Evolutionary conservation across 2,888 invertebrate genomes (phyloP), one percentile per base, ranked within the genome.

Genomic region (Lissocephala sabroskyi): DNA sequence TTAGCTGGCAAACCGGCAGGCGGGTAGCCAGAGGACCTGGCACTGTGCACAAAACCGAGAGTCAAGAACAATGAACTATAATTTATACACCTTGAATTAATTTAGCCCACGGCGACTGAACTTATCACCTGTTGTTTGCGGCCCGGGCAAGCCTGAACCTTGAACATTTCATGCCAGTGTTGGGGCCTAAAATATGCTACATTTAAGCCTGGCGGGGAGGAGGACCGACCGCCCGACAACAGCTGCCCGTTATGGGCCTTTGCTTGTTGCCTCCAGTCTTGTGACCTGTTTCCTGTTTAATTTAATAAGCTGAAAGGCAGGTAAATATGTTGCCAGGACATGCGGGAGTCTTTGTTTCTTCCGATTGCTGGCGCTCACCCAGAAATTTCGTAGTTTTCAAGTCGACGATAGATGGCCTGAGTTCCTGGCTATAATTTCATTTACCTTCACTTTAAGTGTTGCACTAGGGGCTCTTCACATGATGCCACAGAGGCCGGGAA

Each of bases 71-170:
- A 71, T 63, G 63, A 61, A 52, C 61, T 52, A 63, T 75, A 71
- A 71, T 71, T 71, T 71, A 75, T 68, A 59, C 64, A 61, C 54
- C 54, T 57, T 47, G 62, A 62, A 65, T 75, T 71, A 64, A 68
- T 65, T 64, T 60, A 51, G 51, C 54, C 49, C 40, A 51, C 42
- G 52, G 53, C 52, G 64, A 51, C 46, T 39, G 33, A 67, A 63
- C 59, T 67, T 71, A 71, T 71, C 67, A 63, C 65, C 67, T 71
- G 65, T 48, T 54, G 40, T 23, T 23, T 23, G 23, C 23, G n/a
- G n/a, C n/a, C n/a, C n/a, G n/a, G n/a, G n/a, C n/a, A n/a, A n/a
- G n/a, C n/a, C n/a, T 13, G 33, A 16, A 35, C 16, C 13, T 17
- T 35, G 35, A 13, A 35, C 60, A 65, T 56, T 37, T 54, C 56